These are phyloP conservation scores for Echinarachnius parma DNA, from an alignment of 53 echinoderm and acorn worm genomes.

Conservation along the genomic window DNA sequence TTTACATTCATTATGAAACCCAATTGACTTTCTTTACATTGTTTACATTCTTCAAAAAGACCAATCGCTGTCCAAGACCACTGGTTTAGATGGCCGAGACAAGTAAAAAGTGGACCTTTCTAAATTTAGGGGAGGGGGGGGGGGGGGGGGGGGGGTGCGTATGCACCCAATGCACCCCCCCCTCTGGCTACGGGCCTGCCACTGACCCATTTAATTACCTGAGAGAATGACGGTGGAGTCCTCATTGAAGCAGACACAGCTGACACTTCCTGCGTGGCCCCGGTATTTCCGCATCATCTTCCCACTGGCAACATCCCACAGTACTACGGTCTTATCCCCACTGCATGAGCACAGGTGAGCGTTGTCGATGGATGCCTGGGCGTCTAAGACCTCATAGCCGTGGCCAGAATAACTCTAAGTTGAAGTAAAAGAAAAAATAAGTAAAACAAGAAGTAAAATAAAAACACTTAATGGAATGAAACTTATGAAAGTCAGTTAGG, in stretches of 20 bases:
- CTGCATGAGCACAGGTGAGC: constrained; percentile 83
- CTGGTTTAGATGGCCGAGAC: too few species aligned
- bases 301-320: constrained; percentile 90
- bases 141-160: too few species aligned
- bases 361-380: constrained; percentile 75
- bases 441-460: background rate
- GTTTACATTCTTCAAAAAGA: too few species aligned
- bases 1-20: too few species aligned
- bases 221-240: constrained; percentile 90
- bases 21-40: too few species aligned
- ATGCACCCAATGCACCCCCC: too few species aligned
- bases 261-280: constrained; percentile 86
- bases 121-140: too few species aligned
- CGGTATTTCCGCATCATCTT: constrained; percentile 75
- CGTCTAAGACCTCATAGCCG: constrained; percentile 93
- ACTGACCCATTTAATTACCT: constrained; percentile 48
- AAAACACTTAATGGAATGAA: background rate
- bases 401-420: constrained; percentile 62
- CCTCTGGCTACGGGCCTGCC: background rate
- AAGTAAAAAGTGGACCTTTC: too few species aligned
- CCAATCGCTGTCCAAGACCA: too few species aligned
- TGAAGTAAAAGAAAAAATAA: background rate
- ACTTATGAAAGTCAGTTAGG: too few species aligned
- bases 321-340: constrained; percentile 77
- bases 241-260: constrained; percentile 93